Percentiles rank a stretch among this genome's conserved stretches.
Evolutionary conservation across 1,140 invertebrate genomes (phyloP).

Genomic region (Solen grandis): DNA sequence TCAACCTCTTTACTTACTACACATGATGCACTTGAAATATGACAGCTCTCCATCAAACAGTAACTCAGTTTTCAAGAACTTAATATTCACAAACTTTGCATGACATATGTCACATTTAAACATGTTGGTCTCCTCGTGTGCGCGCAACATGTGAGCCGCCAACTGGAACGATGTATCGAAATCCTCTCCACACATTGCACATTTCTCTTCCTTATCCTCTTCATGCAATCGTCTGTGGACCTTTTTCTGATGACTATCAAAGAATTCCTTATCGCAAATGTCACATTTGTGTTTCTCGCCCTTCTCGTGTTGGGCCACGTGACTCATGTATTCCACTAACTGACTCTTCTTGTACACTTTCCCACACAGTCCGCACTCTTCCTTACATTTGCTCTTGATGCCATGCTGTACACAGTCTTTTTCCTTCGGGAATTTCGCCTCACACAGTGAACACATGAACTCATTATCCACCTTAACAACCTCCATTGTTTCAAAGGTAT

Average conservation of each 20-base stretch:
- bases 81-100: constrained; percentile 44
- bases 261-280: constrained; percentile 27
- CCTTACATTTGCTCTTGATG: not conserved
- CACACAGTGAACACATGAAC: constrained; percentile 37
- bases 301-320: constrained; percentile 29
- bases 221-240: constrained; percentile 13
- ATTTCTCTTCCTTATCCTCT: not conserved
- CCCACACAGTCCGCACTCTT: constrained; percentile 35
- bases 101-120: constrained; percentile 43
- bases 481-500: constrained; percentile 36
- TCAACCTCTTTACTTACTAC: no score
- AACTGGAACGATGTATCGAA: constrained; percentile 45
- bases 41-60: constrained; percentile 41
- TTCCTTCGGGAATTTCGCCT: constrained; percentile 20
- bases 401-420: constrained; percentile 29
- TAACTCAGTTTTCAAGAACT: constrained; percentile 34
- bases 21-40: constrained; percentile 45
- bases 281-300: constrained; percentile 8
- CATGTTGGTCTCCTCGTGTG: constrained; percentile 3
- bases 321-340: constrained; percentile 9
- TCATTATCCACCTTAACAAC: constrained; percentile 5
- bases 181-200: constrained; percentile 2
- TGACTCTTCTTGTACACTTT: constrained; percentile 32
- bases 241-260: constrained; percentile 15
- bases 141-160: constrained; percentile 24